phyloP scores from a whole-genome alignment of 2,797 vertebrate genomes.

The Myiotriccus ornatus region DNA sequence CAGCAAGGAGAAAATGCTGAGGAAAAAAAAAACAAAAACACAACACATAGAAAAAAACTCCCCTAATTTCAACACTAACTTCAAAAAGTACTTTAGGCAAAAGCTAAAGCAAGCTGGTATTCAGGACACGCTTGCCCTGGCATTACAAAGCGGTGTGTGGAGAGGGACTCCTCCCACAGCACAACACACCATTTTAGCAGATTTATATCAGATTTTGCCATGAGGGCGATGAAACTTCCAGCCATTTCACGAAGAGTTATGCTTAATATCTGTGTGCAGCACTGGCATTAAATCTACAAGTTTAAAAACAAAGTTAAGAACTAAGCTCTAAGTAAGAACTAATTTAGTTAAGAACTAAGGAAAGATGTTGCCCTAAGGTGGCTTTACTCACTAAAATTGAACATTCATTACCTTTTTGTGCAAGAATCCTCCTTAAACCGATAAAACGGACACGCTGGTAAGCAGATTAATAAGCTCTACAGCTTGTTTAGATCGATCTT shows the following conservation, averaged over 20 bases:
- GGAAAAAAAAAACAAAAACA: too few species aligned
- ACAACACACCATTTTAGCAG: not conserved
- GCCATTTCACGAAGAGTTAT: not conserved
- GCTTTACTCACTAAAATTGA: not conserved
- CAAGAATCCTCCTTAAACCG: not conserved
- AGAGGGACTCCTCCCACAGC: not conserved
- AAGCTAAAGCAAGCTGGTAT: not conserved
- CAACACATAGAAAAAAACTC: not conserved
- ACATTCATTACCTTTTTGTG: not conserved
- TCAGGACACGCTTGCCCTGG: not conserved
- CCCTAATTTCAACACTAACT: not conserved
- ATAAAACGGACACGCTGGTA: not conserved
- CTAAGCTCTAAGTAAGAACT: not conserved
- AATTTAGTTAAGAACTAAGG: not conserved
- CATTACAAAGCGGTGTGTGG: not conserved
- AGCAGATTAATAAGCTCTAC: not conserved
- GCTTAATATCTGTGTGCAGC: not conserved
- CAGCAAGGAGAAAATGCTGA: not conserved
- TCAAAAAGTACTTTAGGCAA: not conserved
- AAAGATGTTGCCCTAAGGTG: not conserved
- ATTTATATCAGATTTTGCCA: not conserved
- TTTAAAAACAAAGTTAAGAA: not conserved
- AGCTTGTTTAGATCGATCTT: slow-evolving; percentile 2
- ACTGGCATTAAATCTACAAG: not conserved
- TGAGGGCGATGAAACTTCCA: not conserved